Conservation (phyloP, 2,797 vertebrate species). For the Rhadinocentrus ornatus region DNA sequence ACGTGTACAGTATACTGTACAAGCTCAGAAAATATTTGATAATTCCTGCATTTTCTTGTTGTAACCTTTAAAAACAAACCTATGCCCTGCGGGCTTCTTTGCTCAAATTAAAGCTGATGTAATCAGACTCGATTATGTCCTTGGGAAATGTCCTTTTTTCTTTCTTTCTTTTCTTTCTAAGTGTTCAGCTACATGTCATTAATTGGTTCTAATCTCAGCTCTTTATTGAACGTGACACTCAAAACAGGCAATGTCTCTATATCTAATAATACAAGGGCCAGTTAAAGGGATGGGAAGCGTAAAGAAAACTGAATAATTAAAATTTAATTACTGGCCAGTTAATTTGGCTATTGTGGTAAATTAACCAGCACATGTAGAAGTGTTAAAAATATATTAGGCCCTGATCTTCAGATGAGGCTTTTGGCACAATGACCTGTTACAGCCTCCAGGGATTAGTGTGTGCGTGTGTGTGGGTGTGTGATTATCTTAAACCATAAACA, state of each 20-base stretch:
- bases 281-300: conserved; percentile 32
- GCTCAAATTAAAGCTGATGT: conserved; percentile 85
- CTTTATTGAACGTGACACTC: conserved; percentile 88
- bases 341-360: conserved; percentile 89
- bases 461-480: too few species aligned
- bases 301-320: conserved; percentile 73
- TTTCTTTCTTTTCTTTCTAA: conserved; percentile 75
- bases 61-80: conserved; percentile 56
- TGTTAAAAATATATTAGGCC: conserved; percentile 68
- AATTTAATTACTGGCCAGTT: conserved; percentile 89
- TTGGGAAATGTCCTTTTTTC: conserved; percentile 77
- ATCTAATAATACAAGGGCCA: conserved; percentile 56
- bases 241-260: conserved; percentile 81
- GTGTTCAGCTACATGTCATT: conserved; percentile 84
- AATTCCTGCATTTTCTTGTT: conserved; percentile 16
- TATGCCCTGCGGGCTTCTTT: conserved; percentile 59
- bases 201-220: conserved; percentile 87
- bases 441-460: conserved; percentile 61
- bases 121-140: conserved; percentile 83
- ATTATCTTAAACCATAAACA: too few species aligned
- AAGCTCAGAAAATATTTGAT: conserved; percentile 9
- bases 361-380: conserved; percentile 82
- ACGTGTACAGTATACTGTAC: conserved; percentile 31
- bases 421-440: conserved; percentile 75
- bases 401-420: conserved; percentile 63